Evolutionary conservation across 2,888 invertebrate genomes (phyloP).

Genomic region (Lithosia quadra): DNA sequence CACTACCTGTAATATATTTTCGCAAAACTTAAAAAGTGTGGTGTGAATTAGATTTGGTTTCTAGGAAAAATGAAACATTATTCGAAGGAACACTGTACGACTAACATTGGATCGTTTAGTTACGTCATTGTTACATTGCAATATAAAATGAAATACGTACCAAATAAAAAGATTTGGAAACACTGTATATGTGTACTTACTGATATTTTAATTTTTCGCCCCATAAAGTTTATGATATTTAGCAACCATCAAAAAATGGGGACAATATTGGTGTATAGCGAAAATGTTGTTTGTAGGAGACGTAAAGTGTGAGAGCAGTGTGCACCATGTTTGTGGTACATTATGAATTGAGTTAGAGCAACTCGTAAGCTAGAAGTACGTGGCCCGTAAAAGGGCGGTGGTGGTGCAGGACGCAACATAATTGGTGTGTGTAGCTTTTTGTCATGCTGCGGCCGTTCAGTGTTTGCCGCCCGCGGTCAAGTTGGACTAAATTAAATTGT

Average conservation of each 20-base stretch:
- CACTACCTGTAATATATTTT: constrained; percentile 8
- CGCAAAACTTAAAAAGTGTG: not conserved
- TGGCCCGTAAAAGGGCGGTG: constrained; percentile 65
- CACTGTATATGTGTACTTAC: constrained; percentile 33
- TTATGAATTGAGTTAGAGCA: constrained; percentile 82
- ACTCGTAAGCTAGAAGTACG: constrained; percentile 66
- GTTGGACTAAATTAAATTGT: constrained; percentile 85
- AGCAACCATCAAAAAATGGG: constrained; percentile 40
- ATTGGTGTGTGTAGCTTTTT: constrained; percentile 84
- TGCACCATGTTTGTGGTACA: constrained; percentile 60
- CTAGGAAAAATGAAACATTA: constrained; percentile 68
- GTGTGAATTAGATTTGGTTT: constrained; percentile 59
- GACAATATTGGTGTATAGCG: constrained; percentile 45
- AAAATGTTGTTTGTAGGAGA: constrained; percentile 55
- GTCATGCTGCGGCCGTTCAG: constrained; percentile 70
- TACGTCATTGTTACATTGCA: constrained; percentile 48
- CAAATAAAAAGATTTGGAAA: constrained; percentile 37
- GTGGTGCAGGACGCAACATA: constrained; percentile 60
- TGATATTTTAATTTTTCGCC: constrained; percentile 44
- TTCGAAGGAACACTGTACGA: constrained; percentile 63
- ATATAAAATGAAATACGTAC: constrained; percentile 38
- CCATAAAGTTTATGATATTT: constrained; percentile 47
- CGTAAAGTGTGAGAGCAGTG: constrained; percentile 67
- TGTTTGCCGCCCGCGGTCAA: constrained; percentile 78
- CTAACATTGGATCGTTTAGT: constrained; percentile 58